Conservation (phyloP, 2,888 invertebrate species). For the Schizaphis graminum region DNA sequence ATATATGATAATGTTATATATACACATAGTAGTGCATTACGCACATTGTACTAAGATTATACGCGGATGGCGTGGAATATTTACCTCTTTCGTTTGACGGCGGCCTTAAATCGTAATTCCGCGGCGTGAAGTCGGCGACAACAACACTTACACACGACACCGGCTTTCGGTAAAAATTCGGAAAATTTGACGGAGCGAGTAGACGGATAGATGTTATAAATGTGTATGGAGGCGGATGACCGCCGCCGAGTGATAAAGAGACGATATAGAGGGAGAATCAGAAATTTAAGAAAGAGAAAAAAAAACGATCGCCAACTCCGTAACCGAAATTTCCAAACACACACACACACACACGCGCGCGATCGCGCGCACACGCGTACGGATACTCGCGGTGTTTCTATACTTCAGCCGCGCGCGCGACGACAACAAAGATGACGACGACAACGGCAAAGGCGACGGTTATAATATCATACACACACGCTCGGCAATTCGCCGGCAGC, state of each 20-base stretch:
- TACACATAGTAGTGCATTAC: background rate
- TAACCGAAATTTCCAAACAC: background rate
- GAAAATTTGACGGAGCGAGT: background rate
- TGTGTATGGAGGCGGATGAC: background rate
- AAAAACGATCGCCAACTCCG: background rate
- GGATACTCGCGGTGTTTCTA: background rate
- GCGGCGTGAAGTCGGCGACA: background rate
- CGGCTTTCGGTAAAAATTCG: background rate
- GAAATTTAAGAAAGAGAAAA: background rate
- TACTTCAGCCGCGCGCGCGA: background rate
- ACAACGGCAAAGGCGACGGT: slow-evolving; percentile 5
- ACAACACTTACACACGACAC: background rate
- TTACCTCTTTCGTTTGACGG: background rate
- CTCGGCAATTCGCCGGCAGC: slow-evolving; percentile 22
- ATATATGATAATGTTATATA: background rate
- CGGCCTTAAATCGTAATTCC: background rate
- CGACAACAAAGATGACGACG: background rate
- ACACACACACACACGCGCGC: background rate
- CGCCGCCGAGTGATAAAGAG: background rate
- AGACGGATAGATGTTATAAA: too few species aligned
- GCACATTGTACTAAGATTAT: background rate
- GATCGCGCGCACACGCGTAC: background rate
- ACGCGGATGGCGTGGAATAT: background rate
- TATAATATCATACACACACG: slow-evolving; percentile 19
- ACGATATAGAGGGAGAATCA: too few species aligned